Conservation (phyloP, 2,888 invertebrate species). For the Drosophila infuscata region DNA sequence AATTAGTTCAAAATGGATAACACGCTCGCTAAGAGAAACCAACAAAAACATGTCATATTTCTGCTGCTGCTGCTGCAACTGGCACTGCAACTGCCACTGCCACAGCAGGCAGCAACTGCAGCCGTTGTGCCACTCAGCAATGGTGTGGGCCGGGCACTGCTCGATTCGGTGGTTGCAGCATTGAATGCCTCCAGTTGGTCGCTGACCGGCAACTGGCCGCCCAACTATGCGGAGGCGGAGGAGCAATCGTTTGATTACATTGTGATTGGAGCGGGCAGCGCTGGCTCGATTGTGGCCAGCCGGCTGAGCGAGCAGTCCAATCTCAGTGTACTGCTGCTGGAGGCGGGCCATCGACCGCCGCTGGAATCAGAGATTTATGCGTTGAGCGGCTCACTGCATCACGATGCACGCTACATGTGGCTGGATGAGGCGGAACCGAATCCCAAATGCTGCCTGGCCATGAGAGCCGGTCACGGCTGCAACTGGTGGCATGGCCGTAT, state of each 20-base stretch:
- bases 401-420: conserved; percentile 73
- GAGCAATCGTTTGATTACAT: conserved; percentile 86
- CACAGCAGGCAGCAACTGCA: not conserved
- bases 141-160: conserved; percentile 56
- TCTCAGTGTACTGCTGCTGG: conserved; percentile 91
- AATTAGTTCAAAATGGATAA: conserved; percentile 42
- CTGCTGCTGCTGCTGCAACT: conserved; percentile 8
- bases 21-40: not conserved
- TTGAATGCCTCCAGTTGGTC: conserved; percentile 83
- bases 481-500: conserved; percentile 88
- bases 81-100: not conserved
- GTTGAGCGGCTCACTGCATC: conserved; percentile 63
- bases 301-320: conserved; percentile 89
- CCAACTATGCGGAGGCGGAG: conserved; percentile 5
- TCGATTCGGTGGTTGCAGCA: conserved; percentile 53
- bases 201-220: conserved; percentile 86
- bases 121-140: conserved; percentile 29
- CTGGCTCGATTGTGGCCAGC: conserved; percentile 88
- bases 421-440: conserved; percentile 74
- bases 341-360: conserved; percentile 90
- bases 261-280: conserved; percentile 88
- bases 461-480: conserved; percentile 68
- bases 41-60: not conserved
- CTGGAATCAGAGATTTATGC: conserved; percentile 83
- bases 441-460: conserved; percentile 71